A percentile compares a stretch with the other conserved stretches of the same genome.
phyloP scores from a whole-genome alignment of 2,888 invertebrate species.

The Tinea trinotella region DNA sequence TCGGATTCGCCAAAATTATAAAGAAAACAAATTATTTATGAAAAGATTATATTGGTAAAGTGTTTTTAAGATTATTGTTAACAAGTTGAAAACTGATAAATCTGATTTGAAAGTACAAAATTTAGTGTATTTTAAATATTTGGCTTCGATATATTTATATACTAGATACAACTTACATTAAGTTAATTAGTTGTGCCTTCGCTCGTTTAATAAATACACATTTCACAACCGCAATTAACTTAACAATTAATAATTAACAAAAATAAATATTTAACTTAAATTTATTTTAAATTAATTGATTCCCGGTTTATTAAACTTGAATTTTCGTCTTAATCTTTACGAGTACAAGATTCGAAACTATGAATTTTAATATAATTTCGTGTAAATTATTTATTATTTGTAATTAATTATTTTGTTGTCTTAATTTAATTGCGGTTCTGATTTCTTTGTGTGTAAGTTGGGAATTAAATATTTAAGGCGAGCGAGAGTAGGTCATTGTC shows the following conservation, averaged over 20 bases:
- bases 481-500: slow-evolving; percentile 12
- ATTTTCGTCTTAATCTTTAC: too few species aligned
- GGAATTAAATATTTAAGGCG: neutral
- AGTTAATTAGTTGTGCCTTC: slow-evolving; percentile 65
- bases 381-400: too few species aligned
- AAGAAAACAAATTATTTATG: slow-evolving; percentile 67
- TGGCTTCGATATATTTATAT: slow-evolving; percentile 47
- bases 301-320: too few species aligned
- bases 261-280: too few species aligned
- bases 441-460: neutral
- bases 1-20: slow-evolving; percentile 65
- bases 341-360: too few species aligned
- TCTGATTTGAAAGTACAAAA: slow-evolving; percentile 71
- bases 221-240: neutral
- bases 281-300: too few species aligned
- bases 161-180: neutral
- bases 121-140: slow-evolving; percentile 56
- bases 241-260: too few species aligned
- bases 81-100: slow-evolving; percentile 66
- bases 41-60: slow-evolving; percentile 45
- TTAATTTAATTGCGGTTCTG: neutral
- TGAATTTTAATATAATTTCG: too few species aligned
- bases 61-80: slow-evolving; percentile 34
- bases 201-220: slow-evolving; percentile 34
- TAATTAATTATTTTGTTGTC: neutral